These are phyloP conservation scores for Acrossocheilus wenchowensis DNA, from an alignment of 2,797 vertebrate genomes.

Conservation along the genomic window DNA sequence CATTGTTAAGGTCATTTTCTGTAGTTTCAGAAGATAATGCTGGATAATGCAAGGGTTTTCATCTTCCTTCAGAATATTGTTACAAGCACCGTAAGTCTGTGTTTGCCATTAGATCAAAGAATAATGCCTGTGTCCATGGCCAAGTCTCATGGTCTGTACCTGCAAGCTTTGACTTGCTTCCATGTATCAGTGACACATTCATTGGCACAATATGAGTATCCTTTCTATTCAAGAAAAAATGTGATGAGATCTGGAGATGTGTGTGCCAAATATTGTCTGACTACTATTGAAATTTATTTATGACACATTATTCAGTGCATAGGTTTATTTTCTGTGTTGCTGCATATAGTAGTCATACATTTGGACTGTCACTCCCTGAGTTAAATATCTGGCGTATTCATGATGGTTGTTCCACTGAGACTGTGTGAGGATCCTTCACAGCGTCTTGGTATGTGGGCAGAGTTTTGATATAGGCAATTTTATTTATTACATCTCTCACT, in stretches of 20 bases:
- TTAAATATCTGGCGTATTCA: conserved; percentile 22
- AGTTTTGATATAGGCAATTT: conserved; percentile 26
- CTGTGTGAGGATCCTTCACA: conserved; percentile 4
- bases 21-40: conserved; percentile 29
- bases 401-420: conserved; percentile 20
- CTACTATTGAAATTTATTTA: conserved; percentile 16
- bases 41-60: conserved; percentile 25
- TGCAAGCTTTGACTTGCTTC: background rate
- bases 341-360: conserved; percentile 12
- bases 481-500: conserved; percentile 57
- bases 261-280: conserved; percentile 53
- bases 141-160: background rate
- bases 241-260: conserved; percentile 31
- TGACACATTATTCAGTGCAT: conserved; percentile 9
- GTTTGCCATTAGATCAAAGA: conserved; percentile 28
- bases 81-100: conserved; percentile 35
- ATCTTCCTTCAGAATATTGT: conserved; percentile 34
- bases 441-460: background rate
- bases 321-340: conserved; percentile 24
- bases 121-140: conserved; percentile 7
- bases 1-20: conserved; percentile 44
- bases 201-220: conserved; percentile 1
- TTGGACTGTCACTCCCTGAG: conserved; percentile 20
- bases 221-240: conserved; percentile 6
- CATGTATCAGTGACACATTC: conserved; percentile 15